phyloP scores from a whole-genome alignment of 2,888 invertebrate species.

The Alentia gelatinosa region DNA sequence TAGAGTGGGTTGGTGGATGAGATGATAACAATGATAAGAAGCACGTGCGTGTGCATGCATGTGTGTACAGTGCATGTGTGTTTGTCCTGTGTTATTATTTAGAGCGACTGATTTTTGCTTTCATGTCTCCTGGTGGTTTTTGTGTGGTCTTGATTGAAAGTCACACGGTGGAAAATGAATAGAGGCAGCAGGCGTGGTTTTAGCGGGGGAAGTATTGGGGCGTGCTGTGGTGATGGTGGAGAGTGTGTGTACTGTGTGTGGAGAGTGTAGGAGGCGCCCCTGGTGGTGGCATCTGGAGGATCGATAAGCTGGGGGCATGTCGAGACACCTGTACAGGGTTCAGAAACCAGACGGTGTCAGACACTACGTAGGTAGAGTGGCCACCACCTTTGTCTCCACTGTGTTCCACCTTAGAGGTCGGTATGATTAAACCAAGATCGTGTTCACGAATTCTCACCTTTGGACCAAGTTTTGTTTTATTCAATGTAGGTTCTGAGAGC shows the following conservation, averaged over 20 bases:
- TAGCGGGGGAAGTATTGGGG: neutral
- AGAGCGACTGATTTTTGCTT: neutral
- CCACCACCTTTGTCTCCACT: too few relatives aligned
- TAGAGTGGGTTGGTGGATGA: too few relatives aligned
- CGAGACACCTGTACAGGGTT: too few relatives aligned
- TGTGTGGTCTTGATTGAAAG: conserved; percentile 1
- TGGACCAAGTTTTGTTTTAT: too few relatives aligned
- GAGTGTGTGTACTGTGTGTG: neutral
- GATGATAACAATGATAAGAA: too few relatives aligned
- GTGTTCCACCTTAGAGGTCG: too few relatives aligned
- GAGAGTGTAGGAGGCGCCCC: neutral
- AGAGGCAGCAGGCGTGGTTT: neutral
- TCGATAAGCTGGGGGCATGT: too few relatives aligned
- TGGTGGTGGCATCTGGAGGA: neutral
- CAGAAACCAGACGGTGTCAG: too few relatives aligned
- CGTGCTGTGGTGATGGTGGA: neutral
- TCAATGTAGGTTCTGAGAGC: too few relatives aligned
- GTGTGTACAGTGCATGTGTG: neutral
- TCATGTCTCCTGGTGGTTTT: neutral
- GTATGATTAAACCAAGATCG: too few relatives aligned
- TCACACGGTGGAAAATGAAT: neutral
- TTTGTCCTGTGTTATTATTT: neutral
- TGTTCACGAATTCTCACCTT: too few relatives aligned
- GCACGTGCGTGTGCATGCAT: neutral
- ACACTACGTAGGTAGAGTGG: too few relatives aligned